phyloP scores from a whole-genome alignment of 2,113 vertebrate species.

The Tragulus kanchil region DNA sequence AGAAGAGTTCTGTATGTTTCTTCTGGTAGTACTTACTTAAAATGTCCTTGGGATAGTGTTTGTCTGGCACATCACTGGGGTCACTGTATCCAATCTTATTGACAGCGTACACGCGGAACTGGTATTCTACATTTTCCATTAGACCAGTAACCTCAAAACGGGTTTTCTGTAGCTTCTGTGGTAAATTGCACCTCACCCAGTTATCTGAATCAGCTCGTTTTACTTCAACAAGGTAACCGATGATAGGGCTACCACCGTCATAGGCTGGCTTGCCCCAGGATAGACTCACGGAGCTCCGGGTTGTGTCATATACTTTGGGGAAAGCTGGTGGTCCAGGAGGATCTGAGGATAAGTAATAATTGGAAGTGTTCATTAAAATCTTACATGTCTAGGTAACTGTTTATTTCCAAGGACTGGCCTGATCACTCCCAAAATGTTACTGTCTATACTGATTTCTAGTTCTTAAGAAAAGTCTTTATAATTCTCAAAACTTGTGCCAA shows the following conservation, averaged over 20 bases:
- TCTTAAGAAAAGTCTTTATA: conserved; percentile 25
- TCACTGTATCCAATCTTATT: conserved; percentile 98
- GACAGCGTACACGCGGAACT: conserved; percentile 96
- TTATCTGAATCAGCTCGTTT: conserved; percentile 94
- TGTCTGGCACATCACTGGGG: conserved; percentile 95
- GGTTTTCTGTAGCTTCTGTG: conserved; percentile 96
- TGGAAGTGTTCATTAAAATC: conserved; percentile 42
- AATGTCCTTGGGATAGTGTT: conserved; percentile 95
- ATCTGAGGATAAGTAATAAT: conserved; percentile 88
- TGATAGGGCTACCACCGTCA: conserved; percentile 95
- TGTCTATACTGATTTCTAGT: conserved; percentile 2
- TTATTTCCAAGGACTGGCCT: conserved; percentile 45
- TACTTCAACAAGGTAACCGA: conserved; percentile 97
- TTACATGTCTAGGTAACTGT: too few relatives aligned
- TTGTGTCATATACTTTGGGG: conserved; percentile 93
- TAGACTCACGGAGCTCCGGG: conserved; percentile 92
- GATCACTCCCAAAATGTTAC: conserved; percentile 34
- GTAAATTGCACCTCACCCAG: conserved; percentile 98
- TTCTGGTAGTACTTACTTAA: conserved; percentile 90
- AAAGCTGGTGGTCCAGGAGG: conserved; percentile 97
- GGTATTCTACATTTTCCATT: conserved; percentile 94
- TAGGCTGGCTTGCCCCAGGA: conserved; percentile 94
- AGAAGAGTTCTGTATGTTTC: not conserved
- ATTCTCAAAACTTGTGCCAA: not conserved
- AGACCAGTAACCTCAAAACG: conserved; percentile 94